Evolutionary conservation across 2,888 invertebrate species (phyloP), one percentile per base, ranked within the genome.

Genomic region (Osmoderma eremita): DNA sequence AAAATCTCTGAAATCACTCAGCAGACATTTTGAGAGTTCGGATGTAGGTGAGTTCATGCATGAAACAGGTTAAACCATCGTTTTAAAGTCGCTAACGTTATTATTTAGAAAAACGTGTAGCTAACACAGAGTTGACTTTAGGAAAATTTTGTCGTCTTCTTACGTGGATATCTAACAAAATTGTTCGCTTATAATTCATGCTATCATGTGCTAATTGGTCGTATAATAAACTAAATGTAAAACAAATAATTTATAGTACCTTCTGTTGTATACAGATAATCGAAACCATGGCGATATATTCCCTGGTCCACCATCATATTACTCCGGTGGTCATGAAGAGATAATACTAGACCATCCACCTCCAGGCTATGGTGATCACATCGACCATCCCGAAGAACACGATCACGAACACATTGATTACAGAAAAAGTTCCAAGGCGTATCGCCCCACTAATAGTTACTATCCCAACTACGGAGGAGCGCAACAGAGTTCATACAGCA

Each of bases 291-390:
- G 45, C 17, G 45, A 24, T 4, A 8, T 50, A n/a, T 13, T 50
- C 22, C 15, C 38, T 4, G 38, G 18, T 17, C 38, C 51, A 36
- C 38, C 41, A n/a, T 13, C 48, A 1, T 62, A 62, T 54, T 39
- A 56, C 38, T 38, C 41, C 3, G 38, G 36, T 5, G 63, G 39
- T 13, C 49, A 63, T 15, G 41, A 63, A 18, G 65, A 65, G 3
- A 10, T 65, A 12, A 39, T 62, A 6, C n/a, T 65, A 13, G 68
- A 68, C 15, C 50, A 65, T 18, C 65, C 68, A 10, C 68, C 68
- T 3, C 38, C 65, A 12, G 53, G 49, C 10, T 61, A 62, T 13
- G 51, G 49, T 2, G 63, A 67, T 22, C 61, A 66, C 8, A 15
- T 22, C 48, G 50, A 62, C 5, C 45, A 45, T 45, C 30, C 5